Evolutionary conservation across 2,113 vertebrate species (phyloP).

Genomic region (Bubo scandiacus): DNA sequence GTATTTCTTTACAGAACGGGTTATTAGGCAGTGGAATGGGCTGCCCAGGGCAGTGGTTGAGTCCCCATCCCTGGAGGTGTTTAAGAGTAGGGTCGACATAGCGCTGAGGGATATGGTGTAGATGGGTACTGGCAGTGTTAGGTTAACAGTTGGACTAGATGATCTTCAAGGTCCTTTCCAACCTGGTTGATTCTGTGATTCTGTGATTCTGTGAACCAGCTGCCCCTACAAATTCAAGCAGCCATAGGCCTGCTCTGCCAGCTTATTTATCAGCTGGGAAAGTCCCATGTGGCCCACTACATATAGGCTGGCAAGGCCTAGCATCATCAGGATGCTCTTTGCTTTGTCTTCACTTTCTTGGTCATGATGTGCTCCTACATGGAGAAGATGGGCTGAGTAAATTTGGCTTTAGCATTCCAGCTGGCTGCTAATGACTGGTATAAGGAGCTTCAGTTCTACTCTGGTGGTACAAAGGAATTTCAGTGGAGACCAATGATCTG

Average conservation of each 20-base stretch:
- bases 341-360: neutral
- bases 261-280: neutral
- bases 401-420: neutral
- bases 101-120: no score
- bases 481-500: neutral
- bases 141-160: no score
- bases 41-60: no score
- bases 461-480: neutral
- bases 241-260: neutral
- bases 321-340: neutral
- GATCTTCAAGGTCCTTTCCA: no score
- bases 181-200: no score
- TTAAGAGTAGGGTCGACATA: no score
- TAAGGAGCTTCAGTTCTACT: neutral
- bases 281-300: neutral
- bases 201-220: no score
- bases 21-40: no score
- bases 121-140: no score
- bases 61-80: no score
- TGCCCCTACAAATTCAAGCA: neutral
- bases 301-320: neutral
- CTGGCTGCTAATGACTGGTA: neutral
- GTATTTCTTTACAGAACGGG: no score
- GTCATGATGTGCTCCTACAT: neutral
- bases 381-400: neutral